Conservation (phyloP, 2,113 vertebrate genomes). For the Poecile atricapillus region DNA sequence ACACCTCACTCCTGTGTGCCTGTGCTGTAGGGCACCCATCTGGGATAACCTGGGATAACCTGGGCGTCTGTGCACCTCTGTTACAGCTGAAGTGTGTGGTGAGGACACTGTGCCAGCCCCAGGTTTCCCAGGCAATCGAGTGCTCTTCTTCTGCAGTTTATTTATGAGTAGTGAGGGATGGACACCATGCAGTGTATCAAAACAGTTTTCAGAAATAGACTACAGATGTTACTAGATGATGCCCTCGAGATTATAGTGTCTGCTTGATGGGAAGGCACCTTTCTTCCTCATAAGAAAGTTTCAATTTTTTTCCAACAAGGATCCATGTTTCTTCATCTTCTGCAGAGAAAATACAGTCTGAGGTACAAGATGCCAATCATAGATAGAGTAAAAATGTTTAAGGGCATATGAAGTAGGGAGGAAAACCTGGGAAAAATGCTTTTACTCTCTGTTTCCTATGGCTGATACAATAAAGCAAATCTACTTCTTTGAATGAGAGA, state of each 20-base stretch:
- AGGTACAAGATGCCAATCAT: not conserved
- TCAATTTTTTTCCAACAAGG: not conserved
- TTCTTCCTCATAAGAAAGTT: not conserved
- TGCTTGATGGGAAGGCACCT: not conserved
- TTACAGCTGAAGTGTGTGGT: fast-evolving
- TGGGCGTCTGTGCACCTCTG: not conserved
- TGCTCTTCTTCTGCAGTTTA: not conserved
- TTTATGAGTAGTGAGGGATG: not conserved
- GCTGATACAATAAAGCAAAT: not conserved
- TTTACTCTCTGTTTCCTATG: not conserved
- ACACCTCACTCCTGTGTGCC: not conserved
- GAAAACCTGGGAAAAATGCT: not conserved
- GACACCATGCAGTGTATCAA: not conserved
- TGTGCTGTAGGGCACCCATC: not conserved
- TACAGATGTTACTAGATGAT: not conserved
- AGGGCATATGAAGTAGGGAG: not conserved
- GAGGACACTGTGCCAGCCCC: not conserved
- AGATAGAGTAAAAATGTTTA: not conserved
- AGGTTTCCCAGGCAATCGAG: not conserved
- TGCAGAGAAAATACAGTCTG: not conserved
- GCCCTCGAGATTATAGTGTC: not conserved
- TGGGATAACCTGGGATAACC: not conserved
- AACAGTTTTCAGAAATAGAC: not conserved
- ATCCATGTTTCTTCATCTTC: not conserved
- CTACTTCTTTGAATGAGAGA: not conserved